Conservation (phyloP, 2,113 vertebrate genomes). For the Desmodus rotundus region DNA sequence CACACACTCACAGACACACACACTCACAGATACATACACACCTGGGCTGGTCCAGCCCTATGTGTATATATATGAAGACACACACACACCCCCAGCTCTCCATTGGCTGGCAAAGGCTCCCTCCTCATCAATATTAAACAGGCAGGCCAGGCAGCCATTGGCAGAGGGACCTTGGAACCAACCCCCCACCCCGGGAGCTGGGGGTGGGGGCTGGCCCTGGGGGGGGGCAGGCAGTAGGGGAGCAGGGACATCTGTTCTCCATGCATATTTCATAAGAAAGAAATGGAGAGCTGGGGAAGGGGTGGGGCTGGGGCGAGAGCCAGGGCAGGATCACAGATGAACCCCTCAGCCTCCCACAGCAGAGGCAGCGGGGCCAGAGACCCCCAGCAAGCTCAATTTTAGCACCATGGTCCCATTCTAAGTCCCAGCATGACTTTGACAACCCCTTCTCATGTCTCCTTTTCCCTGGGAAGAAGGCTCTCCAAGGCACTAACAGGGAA, state of each 20-base stretch:
- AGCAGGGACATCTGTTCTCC: constrained; percentile 83
- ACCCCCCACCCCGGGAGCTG: constrained; percentile 61
- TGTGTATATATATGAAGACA: constrained; percentile 70
- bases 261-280: constrained; percentile 84
- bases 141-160: constrained; percentile 77
- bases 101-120: constrained; percentile 78
- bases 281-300: constrained; percentile 72
- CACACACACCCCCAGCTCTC: constrained; percentile 69
- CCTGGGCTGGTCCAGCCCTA: constrained; percentile 73
- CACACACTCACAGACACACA: neutral
- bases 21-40: constrained; percentile 37
- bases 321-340: constrained; percentile 63
- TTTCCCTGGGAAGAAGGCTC: neutral
- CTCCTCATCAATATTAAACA: constrained; percentile 84
- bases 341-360: constrained; percentile 41
- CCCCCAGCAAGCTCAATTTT: neutral
- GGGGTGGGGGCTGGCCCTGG: constrained; percentile 68
- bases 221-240: constrained; percentile 65
- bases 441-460: neutral
- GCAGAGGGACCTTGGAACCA: constrained; percentile 74
- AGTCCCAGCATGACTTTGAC: neutral
- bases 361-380: constrained; percentile 6
- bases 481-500: neutral
- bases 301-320: constrained; percentile 66
- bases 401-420: neutral